A percentile compares a stretch with the other conserved stretches of the same genome.
These are phyloP conservation scores for Anas bernieri DNA, from an alignment of 2,797 vertebrate genomes.

Conservation along the genomic window DNA sequence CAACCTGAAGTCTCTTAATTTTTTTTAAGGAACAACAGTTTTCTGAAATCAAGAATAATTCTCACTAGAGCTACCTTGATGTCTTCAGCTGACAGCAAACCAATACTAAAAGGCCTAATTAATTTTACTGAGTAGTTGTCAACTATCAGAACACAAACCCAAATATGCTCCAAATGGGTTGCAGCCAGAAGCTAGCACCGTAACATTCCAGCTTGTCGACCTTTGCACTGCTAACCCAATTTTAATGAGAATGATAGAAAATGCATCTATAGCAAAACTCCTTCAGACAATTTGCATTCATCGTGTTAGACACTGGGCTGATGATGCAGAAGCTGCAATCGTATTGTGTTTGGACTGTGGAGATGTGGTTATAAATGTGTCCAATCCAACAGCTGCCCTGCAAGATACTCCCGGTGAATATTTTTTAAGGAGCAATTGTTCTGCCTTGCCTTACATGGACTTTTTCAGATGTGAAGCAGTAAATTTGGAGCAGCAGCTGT, in stretches of 20 bases:
- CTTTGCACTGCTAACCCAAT: background rate
- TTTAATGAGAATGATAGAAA: background rate
- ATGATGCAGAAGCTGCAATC: background rate
- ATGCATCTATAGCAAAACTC: background rate
- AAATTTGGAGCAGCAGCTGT: background rate
- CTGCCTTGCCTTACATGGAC: background rate
- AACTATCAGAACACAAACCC: background rate
- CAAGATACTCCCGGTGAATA: background rate
- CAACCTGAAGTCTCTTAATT: background rate
- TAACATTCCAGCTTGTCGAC: background rate
- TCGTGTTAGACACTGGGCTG: background rate
- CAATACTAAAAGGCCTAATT: background rate
- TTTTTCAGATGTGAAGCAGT: background rate
- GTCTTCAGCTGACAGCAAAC: background rate
- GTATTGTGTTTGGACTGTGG: background rate
- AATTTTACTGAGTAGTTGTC: background rate
- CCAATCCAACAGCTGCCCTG: background rate
- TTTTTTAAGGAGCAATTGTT: background rate
- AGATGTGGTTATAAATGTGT: background rate
- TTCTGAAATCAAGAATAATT: background rate
- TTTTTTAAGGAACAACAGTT: background rate
- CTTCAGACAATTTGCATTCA: background rate
- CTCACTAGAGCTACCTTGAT: background rate
- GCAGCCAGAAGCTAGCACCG: background rate
- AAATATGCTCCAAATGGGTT: background rate